phyloP scores from a whole-genome alignment of 2,797 vertebrate genomes.

The Cichlasoma orientale region DNA sequence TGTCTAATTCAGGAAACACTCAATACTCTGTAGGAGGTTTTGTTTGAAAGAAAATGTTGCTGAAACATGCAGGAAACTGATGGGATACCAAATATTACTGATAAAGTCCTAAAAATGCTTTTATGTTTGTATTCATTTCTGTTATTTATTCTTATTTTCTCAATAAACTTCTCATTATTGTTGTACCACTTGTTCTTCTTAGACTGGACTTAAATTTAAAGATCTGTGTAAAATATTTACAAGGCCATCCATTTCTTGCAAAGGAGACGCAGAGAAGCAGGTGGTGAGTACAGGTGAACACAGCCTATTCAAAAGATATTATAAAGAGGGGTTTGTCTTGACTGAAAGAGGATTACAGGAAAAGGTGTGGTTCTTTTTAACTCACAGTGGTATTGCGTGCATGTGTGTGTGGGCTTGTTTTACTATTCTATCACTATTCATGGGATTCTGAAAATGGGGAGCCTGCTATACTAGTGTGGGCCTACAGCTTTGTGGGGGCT shows the following conservation, averaged over 20 bases:
- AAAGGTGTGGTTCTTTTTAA: conserved; percentile 74
- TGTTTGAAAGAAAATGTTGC: background rate
- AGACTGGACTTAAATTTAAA: background rate
- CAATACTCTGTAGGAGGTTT: background rate
- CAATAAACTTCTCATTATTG: background rate
- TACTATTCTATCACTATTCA: background rate
- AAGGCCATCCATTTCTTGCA: background rate
- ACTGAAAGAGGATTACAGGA: conserved; percentile 66
- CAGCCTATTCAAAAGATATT: conserved; percentile 57
- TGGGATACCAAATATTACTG: background rate
- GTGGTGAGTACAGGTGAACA: conserved; percentile 65
- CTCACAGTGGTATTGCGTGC: conserved; percentile 44
- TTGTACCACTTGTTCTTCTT: background rate
- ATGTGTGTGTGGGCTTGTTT: conserved; percentile 23
- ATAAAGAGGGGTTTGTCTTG: conserved; percentile 71
- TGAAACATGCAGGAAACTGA: background rate
- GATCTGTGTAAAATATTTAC: background rate
- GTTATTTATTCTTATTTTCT: background rate
- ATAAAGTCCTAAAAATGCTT: background rate
- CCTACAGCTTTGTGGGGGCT: background rate
- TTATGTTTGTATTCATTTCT: background rate
- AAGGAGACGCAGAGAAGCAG: conserved; percentile 60
- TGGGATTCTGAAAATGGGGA: background rate
- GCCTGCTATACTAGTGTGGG: background rate
- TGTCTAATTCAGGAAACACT: background rate